Evolutionary conservation across 2,113 vertebrate species (phyloP).

Genomic region (Crotalus tigris): DNA sequence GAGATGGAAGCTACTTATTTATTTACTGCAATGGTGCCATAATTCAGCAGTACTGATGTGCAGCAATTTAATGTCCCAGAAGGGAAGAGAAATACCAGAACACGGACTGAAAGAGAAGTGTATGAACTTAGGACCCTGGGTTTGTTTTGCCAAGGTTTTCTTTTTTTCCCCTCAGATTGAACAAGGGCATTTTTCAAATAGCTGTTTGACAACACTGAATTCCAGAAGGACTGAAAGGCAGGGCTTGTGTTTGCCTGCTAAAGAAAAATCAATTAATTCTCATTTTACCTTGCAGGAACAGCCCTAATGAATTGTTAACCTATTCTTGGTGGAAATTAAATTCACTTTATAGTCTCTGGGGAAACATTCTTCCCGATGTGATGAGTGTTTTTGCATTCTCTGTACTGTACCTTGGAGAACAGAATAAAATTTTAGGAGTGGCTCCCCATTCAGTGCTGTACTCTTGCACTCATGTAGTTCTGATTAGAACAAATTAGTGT

Average conservation of each 20-base stretch:
- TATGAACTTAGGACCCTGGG: background rate
- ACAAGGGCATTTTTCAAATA: slow-evolving; percentile 60
- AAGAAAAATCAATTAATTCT: slow-evolving; percentile 65
- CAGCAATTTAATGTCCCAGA: background rate
- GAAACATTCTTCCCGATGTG: slow-evolving; percentile 60
- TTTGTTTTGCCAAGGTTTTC: background rate
- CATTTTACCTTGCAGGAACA: slow-evolving; percentile 60
- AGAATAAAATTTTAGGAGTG: slow-evolving; percentile 50
- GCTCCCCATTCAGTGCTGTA: slow-evolving; percentile 25
- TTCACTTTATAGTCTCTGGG: slow-evolving; percentile 59
- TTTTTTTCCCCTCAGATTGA: slow-evolving; percentile 41
- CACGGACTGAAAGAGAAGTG: background rate
- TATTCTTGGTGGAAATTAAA: slow-evolving; percentile 63
- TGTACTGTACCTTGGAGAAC: background rate
- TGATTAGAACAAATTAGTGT: slow-evolving; percentile 37
- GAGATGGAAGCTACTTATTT: background rate
- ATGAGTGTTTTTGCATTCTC: slow-evolving; percentile 25
- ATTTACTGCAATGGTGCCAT: background rate
- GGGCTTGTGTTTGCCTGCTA: slow-evolving; percentile 57
- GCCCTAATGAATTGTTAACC: slow-evolving; percentile 68
- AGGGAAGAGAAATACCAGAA: too few relatives aligned
- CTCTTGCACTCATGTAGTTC: slow-evolving; percentile 14
- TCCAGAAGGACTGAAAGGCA: slow-evolving; percentile 56
- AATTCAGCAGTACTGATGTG: background rate
- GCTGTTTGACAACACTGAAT: slow-evolving; percentile 66